Base-by-base conservation (phyloP, 2,797 vertebrate species). In the Acipenser oxyrinchus region DNA sequence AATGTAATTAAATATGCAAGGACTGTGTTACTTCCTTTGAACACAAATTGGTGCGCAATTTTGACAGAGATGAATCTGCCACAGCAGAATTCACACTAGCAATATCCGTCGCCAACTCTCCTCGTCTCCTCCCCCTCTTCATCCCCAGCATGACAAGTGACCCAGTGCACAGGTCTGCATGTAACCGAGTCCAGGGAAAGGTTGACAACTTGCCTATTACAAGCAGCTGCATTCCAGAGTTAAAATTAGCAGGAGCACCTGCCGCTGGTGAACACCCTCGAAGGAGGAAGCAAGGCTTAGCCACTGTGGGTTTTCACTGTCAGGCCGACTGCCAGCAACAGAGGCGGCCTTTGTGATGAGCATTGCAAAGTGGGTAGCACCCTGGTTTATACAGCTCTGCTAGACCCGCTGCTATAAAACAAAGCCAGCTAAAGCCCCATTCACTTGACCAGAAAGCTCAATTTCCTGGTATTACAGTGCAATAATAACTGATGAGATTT, bases 11-110 rank as follows among this genome's bases (percentile, higher is more conserved):
- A 37, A 37, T 37, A 37, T 37, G 37, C 37, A 37, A 37, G 37
- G 37, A 37, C 37, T 37, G 37, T 37, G 37, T 37, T 37, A 37
- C 37, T 37, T 37, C 37, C 81, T 81, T 73, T 62, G 75, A 77
- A 70, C 77, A 76, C 75, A 69, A 74, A 12, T 49, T 62, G 67
- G 68, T 53, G 69, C 57, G 68, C 12, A 63, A 2, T 37, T 5
- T 37, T 37, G 37, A 37, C 37, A 13, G 48, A 7, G 11, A 1
- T 18, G 48, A 49, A 13, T 9, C 6, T 49, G 49, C 62, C 62
- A 5, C 37, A 51, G 49, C 55, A n/a, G 55, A n/a, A n/a, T 58
- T 65, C 72, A 71, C 71, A 59, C 70, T 70, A 37, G 68, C 67
- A 69, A 68, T 67, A 74, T 70, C 62, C 52, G 60, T 66, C 76